A percentile compares a stretch with the other conserved stretches of the same genome.
Evolutionary conservation across 2,113 vertebrate species (phyloP).

Genomic region (Scartelaos histophorus): DNA sequence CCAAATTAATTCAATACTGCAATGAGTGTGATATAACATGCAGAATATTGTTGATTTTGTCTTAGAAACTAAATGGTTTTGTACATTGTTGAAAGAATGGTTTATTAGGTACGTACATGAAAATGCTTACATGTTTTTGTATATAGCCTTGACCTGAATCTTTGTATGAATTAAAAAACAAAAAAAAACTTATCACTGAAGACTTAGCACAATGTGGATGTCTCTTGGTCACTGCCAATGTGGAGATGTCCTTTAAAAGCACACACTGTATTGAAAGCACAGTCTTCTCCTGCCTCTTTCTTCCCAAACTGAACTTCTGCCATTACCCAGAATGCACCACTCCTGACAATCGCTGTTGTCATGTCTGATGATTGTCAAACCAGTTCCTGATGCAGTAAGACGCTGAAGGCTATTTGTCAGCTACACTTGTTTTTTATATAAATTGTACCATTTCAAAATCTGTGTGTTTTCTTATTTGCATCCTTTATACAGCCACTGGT

Average conservation of each 20-base stretch:
- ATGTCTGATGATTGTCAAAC: constrained; percentile 64
- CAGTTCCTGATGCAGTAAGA: constrained; percentile 75
- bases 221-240: background rate
- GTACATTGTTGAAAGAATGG: constrained; percentile 29
- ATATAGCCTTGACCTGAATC: constrained; percentile 28
- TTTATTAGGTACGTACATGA: constrained; percentile 50
- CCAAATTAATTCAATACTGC: constrained; percentile 5
- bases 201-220: constrained; percentile 3
- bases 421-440: constrained; percentile 61
- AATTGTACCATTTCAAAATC: constrained; percentile 66
- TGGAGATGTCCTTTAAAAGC: constrained; percentile 15
- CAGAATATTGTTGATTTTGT: constrained; percentile 1
- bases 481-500: background rate
- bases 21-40: background rate
- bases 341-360: constrained; percentile 83
- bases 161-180: constrained; percentile 28
- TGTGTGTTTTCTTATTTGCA: constrained; percentile 26
- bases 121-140: constrained; percentile 35
- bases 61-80: constrained; percentile 19
- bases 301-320: constrained; percentile 58
- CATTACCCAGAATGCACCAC: constrained; percentile 75
- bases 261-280: constrained; percentile 39
- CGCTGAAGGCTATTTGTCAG: constrained; percentile 62
- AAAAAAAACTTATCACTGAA: background rate
- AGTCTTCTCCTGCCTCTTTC: constrained; percentile 24